Evolutionary conservation across 2,797 vertebrate genomes (phyloP).

Genomic region (Macrochelys suwanniensis): DNA sequence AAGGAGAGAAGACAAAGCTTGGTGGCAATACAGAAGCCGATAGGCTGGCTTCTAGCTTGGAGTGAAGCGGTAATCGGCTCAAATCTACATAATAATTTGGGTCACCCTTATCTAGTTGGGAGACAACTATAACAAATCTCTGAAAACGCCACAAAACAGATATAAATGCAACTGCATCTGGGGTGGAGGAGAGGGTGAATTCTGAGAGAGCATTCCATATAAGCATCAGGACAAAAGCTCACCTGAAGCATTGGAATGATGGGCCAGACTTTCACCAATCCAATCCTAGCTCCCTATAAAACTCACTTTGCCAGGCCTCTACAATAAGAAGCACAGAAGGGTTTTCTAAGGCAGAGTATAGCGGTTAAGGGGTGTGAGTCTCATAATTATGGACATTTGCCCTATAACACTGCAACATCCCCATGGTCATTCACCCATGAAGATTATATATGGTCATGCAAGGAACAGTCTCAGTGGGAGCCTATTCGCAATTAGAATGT

Average conservation of each 20-base stretch:
- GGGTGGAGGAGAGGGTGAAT: not conserved
- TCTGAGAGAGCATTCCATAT: not conserved
- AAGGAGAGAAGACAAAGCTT: not conserved
- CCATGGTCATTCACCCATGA: not conserved
- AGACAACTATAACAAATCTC: not conserved
- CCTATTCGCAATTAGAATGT: not conserved
- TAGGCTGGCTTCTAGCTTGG: not conserved
- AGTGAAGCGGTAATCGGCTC: not conserved
- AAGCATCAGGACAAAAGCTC: not conserved
- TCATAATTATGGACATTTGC: not conserved
- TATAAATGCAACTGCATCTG: not conserved
- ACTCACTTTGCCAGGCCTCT: not conserved
- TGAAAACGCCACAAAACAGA: not conserved
- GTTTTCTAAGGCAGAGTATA: not conserved
- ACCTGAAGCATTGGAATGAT: not conserved
- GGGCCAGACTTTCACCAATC: not conserved
- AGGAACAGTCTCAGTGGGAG: not conserved
- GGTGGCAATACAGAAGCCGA: not conserved
- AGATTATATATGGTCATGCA: not conserved
- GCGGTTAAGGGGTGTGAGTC: fast-evolving
- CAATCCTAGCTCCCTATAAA: not conserved
- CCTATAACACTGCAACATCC: fast-evolving
- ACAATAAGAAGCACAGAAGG: not conserved
- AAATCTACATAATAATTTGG: not conserved
- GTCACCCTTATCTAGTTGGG: not conserved